Conservation (phyloP, 2,888 invertebrate genomes). For the Archips crataeganus region DNA sequence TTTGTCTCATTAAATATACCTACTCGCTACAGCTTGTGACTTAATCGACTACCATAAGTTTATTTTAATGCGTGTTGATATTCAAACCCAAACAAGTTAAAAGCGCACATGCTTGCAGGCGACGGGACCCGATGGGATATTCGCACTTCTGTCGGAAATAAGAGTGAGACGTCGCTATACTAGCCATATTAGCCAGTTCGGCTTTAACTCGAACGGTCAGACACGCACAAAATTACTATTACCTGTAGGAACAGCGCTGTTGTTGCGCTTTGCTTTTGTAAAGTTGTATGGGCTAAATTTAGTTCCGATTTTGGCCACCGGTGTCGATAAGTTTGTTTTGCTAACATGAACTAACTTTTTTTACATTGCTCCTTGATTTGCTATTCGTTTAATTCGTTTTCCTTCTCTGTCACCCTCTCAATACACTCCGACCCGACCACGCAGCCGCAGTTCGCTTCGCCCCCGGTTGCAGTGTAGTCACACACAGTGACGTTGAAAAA, state of each 20-base stretch:
- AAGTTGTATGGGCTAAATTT: background rate
- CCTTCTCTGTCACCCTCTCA: background rate
- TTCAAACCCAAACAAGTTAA: constrained; percentile 1
- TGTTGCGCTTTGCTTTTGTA: background rate
- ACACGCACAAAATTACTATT: background rate
- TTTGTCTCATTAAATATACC: no score
- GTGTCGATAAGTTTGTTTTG: background rate
- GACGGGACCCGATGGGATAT: background rate
- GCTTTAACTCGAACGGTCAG: background rate
- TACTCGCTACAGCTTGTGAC: background rate
- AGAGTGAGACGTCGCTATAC: background rate
- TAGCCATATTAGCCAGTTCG: background rate
- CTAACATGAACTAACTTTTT: background rate
- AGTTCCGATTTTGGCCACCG: constrained; percentile 6
- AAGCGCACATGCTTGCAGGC: background rate
- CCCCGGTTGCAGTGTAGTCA: background rate
- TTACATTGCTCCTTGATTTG: background rate
- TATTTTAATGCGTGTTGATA: background rate
- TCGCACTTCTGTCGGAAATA: background rate
- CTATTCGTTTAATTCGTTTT: background rate
- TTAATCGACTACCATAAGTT: background rate
- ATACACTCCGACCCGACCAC: no score
- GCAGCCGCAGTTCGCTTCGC: no score
- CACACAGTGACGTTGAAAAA: no score
- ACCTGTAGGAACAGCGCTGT: background rate